Conservation (phyloP, 2,113 vertebrate genomes). For the Macroglossus sobrinus region DNA sequence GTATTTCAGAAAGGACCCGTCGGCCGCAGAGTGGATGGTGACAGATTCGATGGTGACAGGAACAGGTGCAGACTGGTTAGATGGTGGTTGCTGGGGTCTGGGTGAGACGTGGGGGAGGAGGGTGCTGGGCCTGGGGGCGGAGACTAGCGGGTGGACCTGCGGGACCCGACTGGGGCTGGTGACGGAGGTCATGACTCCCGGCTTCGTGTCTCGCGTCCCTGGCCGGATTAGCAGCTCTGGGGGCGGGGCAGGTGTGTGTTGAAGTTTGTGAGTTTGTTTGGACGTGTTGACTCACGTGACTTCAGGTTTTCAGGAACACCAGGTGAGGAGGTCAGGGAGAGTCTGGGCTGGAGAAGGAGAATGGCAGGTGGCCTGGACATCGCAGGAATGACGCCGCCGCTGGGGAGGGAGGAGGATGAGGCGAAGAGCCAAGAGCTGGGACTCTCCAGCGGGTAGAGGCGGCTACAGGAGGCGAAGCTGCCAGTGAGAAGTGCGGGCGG, state of each 20-base stretch:
- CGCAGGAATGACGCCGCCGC: too few species aligned
- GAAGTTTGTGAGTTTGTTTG: not conserved
- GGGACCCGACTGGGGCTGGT: not conserved
- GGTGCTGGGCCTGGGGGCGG: fast-evolving
- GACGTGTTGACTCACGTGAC: not conserved
- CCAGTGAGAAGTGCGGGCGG: not conserved
- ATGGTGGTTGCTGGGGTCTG: fast-evolving
- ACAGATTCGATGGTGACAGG: not conserved
- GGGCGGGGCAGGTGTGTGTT: not conserved
- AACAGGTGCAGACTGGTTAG: too few species aligned
- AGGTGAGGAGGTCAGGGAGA: not conserved
- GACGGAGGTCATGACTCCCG: not conserved
- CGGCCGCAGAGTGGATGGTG: not conserved
- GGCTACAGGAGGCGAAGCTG: not conserved
- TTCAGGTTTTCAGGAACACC: not conserved
- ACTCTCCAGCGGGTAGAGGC: not conserved
- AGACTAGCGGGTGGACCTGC: not conserved
- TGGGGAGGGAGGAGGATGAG: not conserved
- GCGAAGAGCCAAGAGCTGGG: not conserved
- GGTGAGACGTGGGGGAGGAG: not conserved
- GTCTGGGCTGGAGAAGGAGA: not conserved
- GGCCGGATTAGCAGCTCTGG: not conserved
- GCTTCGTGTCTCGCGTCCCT: not conserved
- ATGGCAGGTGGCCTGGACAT: too few species aligned
- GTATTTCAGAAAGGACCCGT: not conserved